Evolutionary conservation across 2,113 vertebrate genomes (phyloP).

Genomic region (Hypomesus transpacificus): DNA sequence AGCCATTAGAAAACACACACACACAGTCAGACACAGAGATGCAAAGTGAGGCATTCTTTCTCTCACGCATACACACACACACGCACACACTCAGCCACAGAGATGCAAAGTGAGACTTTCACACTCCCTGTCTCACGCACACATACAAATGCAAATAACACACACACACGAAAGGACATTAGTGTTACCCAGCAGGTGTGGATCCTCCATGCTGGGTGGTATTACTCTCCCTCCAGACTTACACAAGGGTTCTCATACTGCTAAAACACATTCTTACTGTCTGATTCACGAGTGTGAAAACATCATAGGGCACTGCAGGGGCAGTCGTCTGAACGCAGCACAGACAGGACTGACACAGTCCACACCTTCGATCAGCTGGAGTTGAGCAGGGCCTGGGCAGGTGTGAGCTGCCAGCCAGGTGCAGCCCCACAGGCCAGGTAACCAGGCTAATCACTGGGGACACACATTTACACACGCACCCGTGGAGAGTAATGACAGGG

Average conservation of each 20-base stretch:
- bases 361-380: conserved; percentile 42
- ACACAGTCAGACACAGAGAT: conserved; percentile 1
- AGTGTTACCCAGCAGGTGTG: conserved; percentile 44
- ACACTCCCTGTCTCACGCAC: neutral
- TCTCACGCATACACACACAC: conserved; percentile 7
- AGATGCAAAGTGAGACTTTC: neutral
- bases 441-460: conserved; percentile 49
- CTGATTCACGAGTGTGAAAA: conserved; percentile 60
- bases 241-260: conserved; percentile 45
- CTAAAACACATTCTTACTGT: conserved; percentile 49
- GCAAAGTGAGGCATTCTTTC: too few relatives aligned
- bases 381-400: conserved; percentile 46
- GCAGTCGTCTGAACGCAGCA: neutral
- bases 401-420: conserved; percentile 68
- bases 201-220: conserved; percentile 7
- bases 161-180: neutral
- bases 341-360: conserved; percentile 20
- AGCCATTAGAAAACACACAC: conserved; percentile 27
- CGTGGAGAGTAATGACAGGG: conserved; percentile 62
- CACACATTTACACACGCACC: neutral
- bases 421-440: conserved; percentile 62
- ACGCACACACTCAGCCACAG: conserved; percentile 8
- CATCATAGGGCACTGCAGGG: conserved; percentile 48
- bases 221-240: conserved; percentile 37
- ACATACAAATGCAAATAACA: conserved; percentile 13